These are phyloP conservation scores for Ceratothoa steindachneri DNA, from an alignment of 2,888 invertebrate genomes.

Conservation along the genomic window DNA sequence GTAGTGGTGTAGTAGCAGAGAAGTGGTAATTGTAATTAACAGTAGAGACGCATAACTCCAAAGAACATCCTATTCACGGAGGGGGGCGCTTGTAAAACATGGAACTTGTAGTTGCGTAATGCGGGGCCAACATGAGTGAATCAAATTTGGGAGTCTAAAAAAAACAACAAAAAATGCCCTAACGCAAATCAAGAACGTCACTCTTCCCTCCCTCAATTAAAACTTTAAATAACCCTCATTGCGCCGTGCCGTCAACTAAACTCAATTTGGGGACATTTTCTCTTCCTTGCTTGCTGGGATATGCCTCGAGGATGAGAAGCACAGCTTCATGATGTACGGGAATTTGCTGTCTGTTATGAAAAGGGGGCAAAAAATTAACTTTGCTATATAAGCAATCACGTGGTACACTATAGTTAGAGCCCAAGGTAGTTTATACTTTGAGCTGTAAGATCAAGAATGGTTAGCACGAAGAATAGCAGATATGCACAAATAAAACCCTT, in stretches of 20 bases:
- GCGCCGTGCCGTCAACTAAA: conserved; percentile 1
- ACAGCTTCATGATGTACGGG: conserved; percentile 97
- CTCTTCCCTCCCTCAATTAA: not conserved
- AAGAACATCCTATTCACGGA: not conserved
- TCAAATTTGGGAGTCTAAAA: not conserved
- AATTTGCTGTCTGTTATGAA: conserved; percentile 70
- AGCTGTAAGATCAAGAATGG: too few species aligned
- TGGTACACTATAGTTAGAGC: too few species aligned
- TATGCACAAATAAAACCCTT: too few species aligned
- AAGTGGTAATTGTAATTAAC: too few species aligned
- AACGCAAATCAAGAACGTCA: not conserved
- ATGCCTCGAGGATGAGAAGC: conserved; percentile 76
- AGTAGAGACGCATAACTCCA: too few species aligned
- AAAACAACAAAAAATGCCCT: not conserved
- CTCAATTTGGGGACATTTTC: not conserved
- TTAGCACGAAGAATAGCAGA: too few species aligned
- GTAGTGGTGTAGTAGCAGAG: too few species aligned
- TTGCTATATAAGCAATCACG: too few species aligned
- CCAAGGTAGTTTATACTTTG: too few species aligned
- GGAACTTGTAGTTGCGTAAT: not conserved
- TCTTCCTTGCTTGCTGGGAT: conserved; percentile 37
- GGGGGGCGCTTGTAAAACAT: not conserved
- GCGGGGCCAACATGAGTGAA: too few species aligned
- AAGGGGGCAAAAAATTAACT: too few species aligned
- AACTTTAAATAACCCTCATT: not conserved